A percentile compares a stretch with the other conserved stretches of the same genome.
phyloP scores from a whole-genome alignment of 2,888 invertebrate species.

The Ischnus inquisitorius region DNA sequence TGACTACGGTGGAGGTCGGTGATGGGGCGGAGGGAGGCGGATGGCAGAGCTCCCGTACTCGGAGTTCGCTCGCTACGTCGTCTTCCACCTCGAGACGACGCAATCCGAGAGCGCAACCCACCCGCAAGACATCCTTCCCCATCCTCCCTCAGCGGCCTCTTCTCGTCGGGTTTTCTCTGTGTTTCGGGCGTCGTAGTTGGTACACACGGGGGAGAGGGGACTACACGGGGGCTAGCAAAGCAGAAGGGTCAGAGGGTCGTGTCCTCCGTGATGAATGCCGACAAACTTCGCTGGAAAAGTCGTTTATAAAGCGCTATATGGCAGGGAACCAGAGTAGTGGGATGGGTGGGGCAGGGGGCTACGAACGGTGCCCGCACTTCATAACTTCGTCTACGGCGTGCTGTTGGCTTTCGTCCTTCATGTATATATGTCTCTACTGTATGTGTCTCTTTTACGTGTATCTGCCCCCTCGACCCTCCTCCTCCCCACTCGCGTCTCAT shows the following conservation, averaged over 20 bases:
- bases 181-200: conserved; percentile 61
- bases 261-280: conserved; percentile 83
- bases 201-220: conserved; percentile 28
- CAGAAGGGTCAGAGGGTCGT: conserved; percentile 74
- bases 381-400: conserved; percentile 79
- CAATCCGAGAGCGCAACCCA: conserved; percentile 62
- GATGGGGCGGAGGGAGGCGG: neutral
- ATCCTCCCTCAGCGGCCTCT: conserved; percentile 54
- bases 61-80: conserved; percentile 53
- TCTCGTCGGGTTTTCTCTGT: conserved; percentile 35
- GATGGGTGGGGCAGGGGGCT: conserved; percentile 70
- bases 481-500: conserved; percentile 48
- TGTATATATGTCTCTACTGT: conserved; percentile 19
- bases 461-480: conserved; percentile 40
- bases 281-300: conserved; percentile 83
- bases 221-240: conserved; percentile 57
- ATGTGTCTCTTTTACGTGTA: conserved; percentile 15
- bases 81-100: conserved; percentile 57
- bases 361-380: conserved; percentile 81
- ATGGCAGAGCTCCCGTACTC: conserved; percentile 34
- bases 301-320: conserved; percentile 83
- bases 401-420: conserved; percentile 21
- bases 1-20: conserved; percentile 46
- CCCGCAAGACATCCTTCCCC: conserved; percentile 58
- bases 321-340: conserved; percentile 58